phyloP scores from a whole-genome alignment of 1,140 invertebrate species.

The Bradysia coprophila region DNA sequence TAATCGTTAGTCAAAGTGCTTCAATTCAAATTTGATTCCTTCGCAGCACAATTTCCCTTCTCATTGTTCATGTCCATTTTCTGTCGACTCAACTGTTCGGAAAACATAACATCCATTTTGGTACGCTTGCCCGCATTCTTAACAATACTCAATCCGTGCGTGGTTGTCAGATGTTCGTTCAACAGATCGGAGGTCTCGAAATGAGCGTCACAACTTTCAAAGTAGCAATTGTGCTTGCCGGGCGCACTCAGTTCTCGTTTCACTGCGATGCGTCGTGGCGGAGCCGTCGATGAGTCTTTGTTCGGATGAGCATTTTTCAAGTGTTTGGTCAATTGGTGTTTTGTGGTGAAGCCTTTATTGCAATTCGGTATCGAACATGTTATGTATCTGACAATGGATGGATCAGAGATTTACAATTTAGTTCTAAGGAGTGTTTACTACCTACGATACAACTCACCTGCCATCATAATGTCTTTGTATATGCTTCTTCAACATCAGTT shows the following conservation, averaged over 20 bases:
- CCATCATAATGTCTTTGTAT: conserved; percentile 23
- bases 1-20: too few species aligned
- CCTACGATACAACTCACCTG: too few species aligned
- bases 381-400: conserved; percentile 13
- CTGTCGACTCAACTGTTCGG: conserved; percentile 21
- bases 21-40: too few species aligned
- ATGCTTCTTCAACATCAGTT: conserved; percentile 21
- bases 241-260: conserved; percentile 19
- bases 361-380: conserved; percentile 21
- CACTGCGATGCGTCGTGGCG: conserved; percentile 6
- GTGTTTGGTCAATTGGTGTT: conserved; percentile 22
- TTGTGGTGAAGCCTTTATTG: conserved; percentile 20
- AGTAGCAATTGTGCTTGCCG: conserved; percentile 10
- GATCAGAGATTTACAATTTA: too few species aligned
- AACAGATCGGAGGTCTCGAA: conserved; percentile 5
- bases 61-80: too few species aligned
- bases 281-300: not conserved
- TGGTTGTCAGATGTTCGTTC: conserved; percentile 20
- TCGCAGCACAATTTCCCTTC: too few species aligned
- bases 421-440: too few species aligned
- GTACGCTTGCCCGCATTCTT: not conserved
- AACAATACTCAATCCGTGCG: conserved; percentile 10
- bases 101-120: conserved; percentile 13
- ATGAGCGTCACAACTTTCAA: not conserved
- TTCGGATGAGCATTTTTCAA: conserved; percentile 12